Evolutionary conservation across 2,113 vertebrate species (phyloP).

Genomic region (Melanotaenia duboulayi): DNA sequence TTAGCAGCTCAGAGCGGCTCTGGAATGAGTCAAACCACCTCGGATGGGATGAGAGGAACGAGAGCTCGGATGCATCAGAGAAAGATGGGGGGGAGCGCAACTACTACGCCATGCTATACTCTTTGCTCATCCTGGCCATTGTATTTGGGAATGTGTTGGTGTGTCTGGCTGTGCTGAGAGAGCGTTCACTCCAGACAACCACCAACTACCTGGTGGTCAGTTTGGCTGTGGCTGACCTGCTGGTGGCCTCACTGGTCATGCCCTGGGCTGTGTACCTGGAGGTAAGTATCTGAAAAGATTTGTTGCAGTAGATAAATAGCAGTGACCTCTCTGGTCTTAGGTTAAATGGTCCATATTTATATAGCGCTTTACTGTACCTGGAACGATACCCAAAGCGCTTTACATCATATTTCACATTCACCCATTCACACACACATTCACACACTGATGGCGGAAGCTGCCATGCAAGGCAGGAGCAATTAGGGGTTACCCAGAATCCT

Average conservation of each 20-base stretch:
- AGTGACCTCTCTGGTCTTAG: neutral
- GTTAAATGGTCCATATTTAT: too few relatives aligned
- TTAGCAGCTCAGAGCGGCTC: conserved; percentile 79
- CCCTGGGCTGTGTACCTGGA: conserved; percentile 96
- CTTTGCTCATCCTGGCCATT: conserved; percentile 90
- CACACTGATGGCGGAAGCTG: too few relatives aligned
- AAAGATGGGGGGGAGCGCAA: conserved; percentile 65
- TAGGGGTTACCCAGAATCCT: too few relatives aligned
- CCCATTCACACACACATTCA: too few relatives aligned
- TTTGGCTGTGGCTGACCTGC: conserved; percentile 91
- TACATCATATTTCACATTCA: too few relatives aligned
- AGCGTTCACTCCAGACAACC: conserved; percentile 90
- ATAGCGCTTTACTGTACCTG: too few relatives aligned
- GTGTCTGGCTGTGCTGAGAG: conserved; percentile 90
- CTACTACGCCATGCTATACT: conserved; percentile 92
- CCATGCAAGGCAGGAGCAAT: too few relatives aligned
- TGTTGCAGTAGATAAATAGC: neutral
- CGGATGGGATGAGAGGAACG: conserved; percentile 77
- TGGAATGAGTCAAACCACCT: conserved; percentile 81
- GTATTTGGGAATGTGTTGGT: conserved; percentile 93
- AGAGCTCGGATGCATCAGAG: conserved; percentile 63
- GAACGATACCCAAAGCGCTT: too few relatives aligned
- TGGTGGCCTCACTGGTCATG: conserved; percentile 94
- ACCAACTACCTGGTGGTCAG: conserved; percentile 97
- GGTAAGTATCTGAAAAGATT: conserved; percentile 79